Evolutionary conservation across 2,113 vertebrate genomes (phyloP), one percentile per base, ranked within the genome.

Genomic region (Cavia aperea): DNA sequence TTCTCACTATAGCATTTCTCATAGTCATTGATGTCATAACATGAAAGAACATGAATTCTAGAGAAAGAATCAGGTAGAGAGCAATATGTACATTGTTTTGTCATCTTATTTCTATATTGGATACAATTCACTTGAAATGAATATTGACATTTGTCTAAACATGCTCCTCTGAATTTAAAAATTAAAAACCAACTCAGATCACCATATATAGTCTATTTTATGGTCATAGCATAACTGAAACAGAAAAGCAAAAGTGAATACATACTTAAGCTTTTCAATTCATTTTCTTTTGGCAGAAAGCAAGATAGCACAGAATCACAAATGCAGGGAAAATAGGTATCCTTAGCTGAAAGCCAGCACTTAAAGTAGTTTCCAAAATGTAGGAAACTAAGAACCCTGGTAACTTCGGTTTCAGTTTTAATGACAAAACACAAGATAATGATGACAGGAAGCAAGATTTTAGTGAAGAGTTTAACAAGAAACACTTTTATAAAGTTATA

Each of bases 91-190:
- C 39, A 49, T 46, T 26, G 24, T 46, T 86, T 90, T 73, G 36
- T 49, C 63, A 73, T 83, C 36, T 81, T 86, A 72, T 39, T 63
- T 82, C 10, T 6, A 54, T 62, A 65, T 46, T 75, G n/a, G 83
- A 82, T 8, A 39, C 12, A 6, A 75, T 39, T 92, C 58, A 88
- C 36, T 2, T 75, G 12, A 0, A 39, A 23, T 18, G 49, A 90
- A 62, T 81, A 83, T 24, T 83, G 36, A 83, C 5, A 90, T 88
- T 60, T 78, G 23, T 62, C 58, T 90, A 81, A 92, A 94, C 73
- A 68, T 56, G 26, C 4, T 63, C 5, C 4, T 81, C 8, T 43
- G 43, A 15, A 66, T 36, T 58, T 88, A 81, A 88, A 36, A 70
- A 16, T 54, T n/a, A 62, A 92, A 93, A 60, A 39, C 31, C 81